These are phyloP conservation scores for Pyrrhopygopsis socrates DNA, from an alignment of 2,888 invertebrate genomes.

Conservation along the genomic window DNA sequence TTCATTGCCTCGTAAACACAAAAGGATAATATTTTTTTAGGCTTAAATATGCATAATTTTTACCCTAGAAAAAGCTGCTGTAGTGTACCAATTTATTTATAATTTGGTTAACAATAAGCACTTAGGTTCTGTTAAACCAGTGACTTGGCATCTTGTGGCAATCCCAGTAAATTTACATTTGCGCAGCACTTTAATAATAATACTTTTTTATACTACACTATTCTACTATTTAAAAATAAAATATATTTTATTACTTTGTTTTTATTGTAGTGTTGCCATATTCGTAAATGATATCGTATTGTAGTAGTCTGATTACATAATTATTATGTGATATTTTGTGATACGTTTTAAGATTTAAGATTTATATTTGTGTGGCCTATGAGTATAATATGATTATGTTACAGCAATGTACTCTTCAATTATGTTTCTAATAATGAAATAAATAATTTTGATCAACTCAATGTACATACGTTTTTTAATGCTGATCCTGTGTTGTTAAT, in stretches of 20 bases:
- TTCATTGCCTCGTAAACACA: too few relatives aligned
- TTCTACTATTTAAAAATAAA: too few relatives aligned
- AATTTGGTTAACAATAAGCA: too few relatives aligned
- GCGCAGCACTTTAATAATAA: background rate
- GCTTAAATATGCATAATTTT: too few relatives aligned
- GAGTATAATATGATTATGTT: background rate
- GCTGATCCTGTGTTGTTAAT: too few relatives aligned
- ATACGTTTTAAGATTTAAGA: conserved; percentile 89
- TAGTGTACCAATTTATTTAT: too few relatives aligned
- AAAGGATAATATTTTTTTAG: too few relatives aligned
- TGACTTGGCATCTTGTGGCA: too few relatives aligned
- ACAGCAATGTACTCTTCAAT: conserved; percentile 7
- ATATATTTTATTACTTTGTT: background rate
- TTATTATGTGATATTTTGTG: conserved; percentile 92
- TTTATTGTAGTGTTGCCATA: background rate
- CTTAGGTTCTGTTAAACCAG: too few relatives aligned
- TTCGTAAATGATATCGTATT: conserved; percentile 31
- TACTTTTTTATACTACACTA: too few relatives aligned
- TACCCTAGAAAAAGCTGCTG: too few relatives aligned
- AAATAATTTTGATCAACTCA: background rate
- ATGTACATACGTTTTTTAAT: background rate
- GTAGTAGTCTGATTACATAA: conserved; percentile 89
- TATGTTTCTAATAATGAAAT: conserved; percentile 8
- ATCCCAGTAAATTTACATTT: background rate
- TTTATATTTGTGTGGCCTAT: conserved; percentile 79